Evolutionary conservation across 2,888 invertebrate species (phyloP), one percentile per base, ranked within the genome.

Genomic region (Cynaeus angustus): DNA sequence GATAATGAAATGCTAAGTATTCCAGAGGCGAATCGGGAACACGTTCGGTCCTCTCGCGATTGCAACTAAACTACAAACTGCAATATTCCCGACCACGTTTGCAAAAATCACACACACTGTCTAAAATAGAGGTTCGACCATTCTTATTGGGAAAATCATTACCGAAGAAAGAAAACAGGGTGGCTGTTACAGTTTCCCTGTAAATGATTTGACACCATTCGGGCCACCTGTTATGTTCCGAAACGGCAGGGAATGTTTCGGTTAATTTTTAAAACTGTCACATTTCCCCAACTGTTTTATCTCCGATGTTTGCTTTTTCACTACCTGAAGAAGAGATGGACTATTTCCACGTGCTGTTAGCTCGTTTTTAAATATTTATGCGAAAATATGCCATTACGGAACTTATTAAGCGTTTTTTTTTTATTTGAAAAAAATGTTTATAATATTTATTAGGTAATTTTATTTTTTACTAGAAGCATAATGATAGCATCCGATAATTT

Each of bases 1-100:
- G 45, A 67, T 72, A 75, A 75, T 67, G 73, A 75, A 75, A 74
- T 71, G 64, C 68, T 75, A 72, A 75, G 72, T 72, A 75, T 72
- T 71, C 75, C 65, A 61, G 66, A 72, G 68, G 72, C 70, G 72
- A 58, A 59, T 62, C 61, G 65, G 56, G 65, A 21, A 53, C 72
- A 68, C 73, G 72, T 33, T 53, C 14, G 7, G 33, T 21, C 14
- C 38, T 13, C 16, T 41, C 1, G 10, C 8, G 6, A 33, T 33
- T 33, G 59, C 59, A 46, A 43, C 28, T 37, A 48, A 46, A 48
- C 61, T 46, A 61, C 46, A 30, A 61, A 46, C 41, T 61, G 61
- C 33, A 61, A 61, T 61, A 59, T 59, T 45, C 45, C 45, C 26
- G 21, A 14, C 33, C 37, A 6, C 53, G 14, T 33, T 33, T 37